phyloP scores from a whole-genome alignment of 2,113 vertebrate genomes.

The Astatotilapia flaviijosephi region DNA sequence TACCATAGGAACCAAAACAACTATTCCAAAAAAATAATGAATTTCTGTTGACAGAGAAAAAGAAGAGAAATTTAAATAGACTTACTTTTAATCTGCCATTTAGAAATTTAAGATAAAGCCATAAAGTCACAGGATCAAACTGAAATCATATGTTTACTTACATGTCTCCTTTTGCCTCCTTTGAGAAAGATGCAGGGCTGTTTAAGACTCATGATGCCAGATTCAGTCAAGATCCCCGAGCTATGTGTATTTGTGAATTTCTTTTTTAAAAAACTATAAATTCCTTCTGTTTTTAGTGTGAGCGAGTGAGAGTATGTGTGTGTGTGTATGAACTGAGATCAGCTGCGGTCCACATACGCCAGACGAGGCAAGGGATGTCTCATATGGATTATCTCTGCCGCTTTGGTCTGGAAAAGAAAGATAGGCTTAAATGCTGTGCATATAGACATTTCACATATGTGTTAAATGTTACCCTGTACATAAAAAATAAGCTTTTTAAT shows the following conservation, averaged over 20 bases:
- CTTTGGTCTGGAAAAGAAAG: constrained; percentile 46
- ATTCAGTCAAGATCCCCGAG: background rate
- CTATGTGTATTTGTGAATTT: background rate
- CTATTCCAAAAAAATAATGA: background rate
- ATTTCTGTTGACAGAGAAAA: background rate
- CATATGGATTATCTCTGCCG: constrained; percentile 55
- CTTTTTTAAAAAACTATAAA: background rate
- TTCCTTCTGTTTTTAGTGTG: background rate
- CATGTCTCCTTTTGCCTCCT: constrained; percentile 73
- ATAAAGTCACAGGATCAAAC: background rate
- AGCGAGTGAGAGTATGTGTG: background rate
- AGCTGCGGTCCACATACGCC: constrained; percentile 3
- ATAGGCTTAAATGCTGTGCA: constrained; percentile 35
- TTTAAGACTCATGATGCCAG: constrained; percentile 68
- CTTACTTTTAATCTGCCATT: background rate
- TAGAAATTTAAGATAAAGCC: background rate
- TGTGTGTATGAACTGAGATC: constrained; percentile 1
- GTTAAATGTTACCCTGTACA: background rate
- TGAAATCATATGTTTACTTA: constrained; percentile 45
- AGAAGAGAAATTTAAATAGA: background rate
- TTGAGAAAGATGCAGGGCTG: constrained; percentile 84
- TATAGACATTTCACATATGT: background rate
- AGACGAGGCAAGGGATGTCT: constrained; percentile 26
- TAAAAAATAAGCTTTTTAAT: background rate
- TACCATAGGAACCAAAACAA: background rate